Evolutionary conservation across 2,113 vertebrate genomes (phyloP), one percentile per base, ranked within the genome.

Genomic region (Poeciliopsis prolifica): DNA sequence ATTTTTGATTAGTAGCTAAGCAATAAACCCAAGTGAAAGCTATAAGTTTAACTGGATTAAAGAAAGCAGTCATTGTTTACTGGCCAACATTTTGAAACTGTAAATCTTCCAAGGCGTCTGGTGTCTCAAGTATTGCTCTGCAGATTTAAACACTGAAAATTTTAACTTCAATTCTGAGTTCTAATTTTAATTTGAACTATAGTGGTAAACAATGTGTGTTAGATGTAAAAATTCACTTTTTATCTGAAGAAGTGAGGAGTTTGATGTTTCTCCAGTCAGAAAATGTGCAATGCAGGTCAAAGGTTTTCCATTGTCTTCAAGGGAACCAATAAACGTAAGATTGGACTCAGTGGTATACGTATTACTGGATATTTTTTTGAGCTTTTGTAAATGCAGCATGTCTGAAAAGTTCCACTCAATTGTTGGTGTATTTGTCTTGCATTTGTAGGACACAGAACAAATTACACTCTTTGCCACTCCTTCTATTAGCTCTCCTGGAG

Each of bases 381-480:
- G 84, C 0, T 0, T 2, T 4, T 14, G 9, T 8, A 66, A 51
- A 60, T 54, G 86, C 28, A 65, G 68, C 87, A 92, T 84, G 54
- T 92, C 68, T 68, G 81, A 15, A 65, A 78, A 90, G 81, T 92
- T 92, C 91, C 91, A 93, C 33, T 35, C 33, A 24, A 93, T 82
- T 11, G 0, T 26, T 48, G 86, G 91, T 66, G 0, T 28, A 29
- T 88, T 79, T 35, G 63, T 86, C 61, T 63, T 82, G 78, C 90
- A 92, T 33, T 78, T 88, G 75, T 92, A 85, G 42, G 70, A 58
- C 51, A 91, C 79, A 14, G 80, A 89, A 24, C 92, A 93, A 28
- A 70, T 87, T 3, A 92, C 86, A 77, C 78, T 86, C 13, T 67
- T 70, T 65, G 73, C 87, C 14, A 88, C 61, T 10, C 90, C 90